Conservation (phyloP, 2,113 vertebrate genomes). For the Corythoichthys intestinalis region DNA sequence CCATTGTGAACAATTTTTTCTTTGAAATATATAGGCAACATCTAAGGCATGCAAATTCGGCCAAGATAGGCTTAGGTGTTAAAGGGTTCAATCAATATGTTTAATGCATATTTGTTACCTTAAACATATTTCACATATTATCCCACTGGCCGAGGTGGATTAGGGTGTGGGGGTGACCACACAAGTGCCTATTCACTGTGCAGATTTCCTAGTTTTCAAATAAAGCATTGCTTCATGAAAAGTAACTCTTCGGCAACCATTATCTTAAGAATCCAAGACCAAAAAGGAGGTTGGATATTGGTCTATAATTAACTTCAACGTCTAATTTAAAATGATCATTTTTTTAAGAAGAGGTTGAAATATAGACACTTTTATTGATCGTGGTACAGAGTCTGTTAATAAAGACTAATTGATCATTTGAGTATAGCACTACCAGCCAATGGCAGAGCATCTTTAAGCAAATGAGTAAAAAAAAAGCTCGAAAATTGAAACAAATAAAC, state of each 20-base stretch:
- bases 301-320: background rate
- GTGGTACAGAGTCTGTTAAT: background rate
- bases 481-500: background rate
- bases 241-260: background rate
- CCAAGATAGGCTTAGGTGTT: too few species aligned
- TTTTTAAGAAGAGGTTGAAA: background rate
- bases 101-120: too few species aligned
- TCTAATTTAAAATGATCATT: background rate
- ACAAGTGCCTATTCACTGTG: too few species aligned
- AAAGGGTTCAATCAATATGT: too few species aligned
- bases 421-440: background rate
- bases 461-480: background rate
- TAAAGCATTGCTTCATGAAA: background rate
- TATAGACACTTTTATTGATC: background rate
- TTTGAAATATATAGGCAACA: too few species aligned
- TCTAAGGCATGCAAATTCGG: too few species aligned
- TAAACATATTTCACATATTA: too few species aligned
- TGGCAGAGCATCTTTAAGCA: background rate
- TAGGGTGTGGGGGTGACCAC: background rate
- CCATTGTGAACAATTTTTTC: too few species aligned
- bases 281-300: background rate
- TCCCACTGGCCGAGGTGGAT: too few species aligned
- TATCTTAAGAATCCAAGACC: background rate
- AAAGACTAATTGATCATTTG: background rate
- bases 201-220: too few species aligned